Conservation (phyloP, 2,113 vertebrate genomes). For the Pseudorectes ferrugineus region DNA sequence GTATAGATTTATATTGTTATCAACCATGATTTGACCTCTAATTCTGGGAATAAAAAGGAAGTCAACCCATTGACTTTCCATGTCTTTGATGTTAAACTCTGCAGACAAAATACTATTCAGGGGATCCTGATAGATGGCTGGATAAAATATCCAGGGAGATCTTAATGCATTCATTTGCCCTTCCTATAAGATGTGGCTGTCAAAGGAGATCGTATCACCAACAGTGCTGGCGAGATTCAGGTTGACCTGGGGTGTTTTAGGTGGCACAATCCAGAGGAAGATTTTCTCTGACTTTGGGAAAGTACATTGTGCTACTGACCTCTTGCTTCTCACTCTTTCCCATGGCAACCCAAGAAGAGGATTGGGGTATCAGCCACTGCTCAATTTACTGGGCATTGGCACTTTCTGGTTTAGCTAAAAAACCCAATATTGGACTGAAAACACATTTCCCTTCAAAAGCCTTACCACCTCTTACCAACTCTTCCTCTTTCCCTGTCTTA, state of each 20-base stretch:
- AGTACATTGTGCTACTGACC: not conserved
- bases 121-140: not conserved
- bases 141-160: conserved; percentile 35
- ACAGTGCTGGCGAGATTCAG: not conserved
- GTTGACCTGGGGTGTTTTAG: not conserved
- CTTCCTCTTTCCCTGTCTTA: not conserved
- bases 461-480: not conserved
- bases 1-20: not conserved
- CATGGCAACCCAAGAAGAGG: not conserved
- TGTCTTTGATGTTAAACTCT: conserved; percentile 26
- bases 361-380: not conserved
- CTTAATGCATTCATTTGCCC: conserved; percentile 18
- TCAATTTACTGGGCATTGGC: not conserved
- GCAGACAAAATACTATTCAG: not conserved
- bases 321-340: not conserved
- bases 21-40: conserved; percentile 15
- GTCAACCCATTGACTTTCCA: not conserved
- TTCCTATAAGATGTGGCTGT: not conserved
- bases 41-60: not conserved
- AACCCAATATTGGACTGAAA: not conserved
- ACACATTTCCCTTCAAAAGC: not conserved
- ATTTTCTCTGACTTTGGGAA: not conserved
- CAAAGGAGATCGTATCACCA: not conserved
- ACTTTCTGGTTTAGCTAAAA: not conserved
- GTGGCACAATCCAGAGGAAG: not conserved